These are phyloP conservation scores for Caenorhabditis parvicauda DNA, from an alignment of 2,888 invertebrate genomes.

Conservation along the genomic window DNA sequence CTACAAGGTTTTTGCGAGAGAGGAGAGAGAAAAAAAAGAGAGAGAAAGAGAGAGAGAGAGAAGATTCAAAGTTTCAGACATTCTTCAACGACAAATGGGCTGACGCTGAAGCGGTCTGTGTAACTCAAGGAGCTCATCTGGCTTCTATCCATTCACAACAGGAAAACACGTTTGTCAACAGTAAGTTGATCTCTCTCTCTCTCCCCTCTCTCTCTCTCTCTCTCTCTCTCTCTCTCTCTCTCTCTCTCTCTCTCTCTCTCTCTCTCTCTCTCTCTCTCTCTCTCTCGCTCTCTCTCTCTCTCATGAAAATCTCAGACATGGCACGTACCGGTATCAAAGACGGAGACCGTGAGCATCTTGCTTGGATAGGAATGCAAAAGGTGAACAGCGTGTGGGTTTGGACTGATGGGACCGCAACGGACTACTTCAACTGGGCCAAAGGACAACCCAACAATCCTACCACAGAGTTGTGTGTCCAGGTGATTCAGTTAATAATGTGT, in stretches of 20 bases:
- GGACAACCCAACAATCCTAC: slow-evolving; percentile 27
- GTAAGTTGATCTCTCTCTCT: slow-evolving; percentile 7
- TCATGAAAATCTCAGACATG: slow-evolving; percentile 27
- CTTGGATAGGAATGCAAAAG: slow-evolving; percentile 28
- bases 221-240: too few relatives aligned
- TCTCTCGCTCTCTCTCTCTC: too few relatives aligned
- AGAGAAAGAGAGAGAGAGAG: too few relatives aligned
- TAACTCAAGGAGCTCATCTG: slow-evolving; percentile 16
- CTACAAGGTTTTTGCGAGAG: slow-evolving; percentile 11
- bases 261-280: too few relatives aligned
- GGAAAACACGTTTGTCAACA: slow-evolving; percentile 30
- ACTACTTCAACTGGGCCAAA: slow-evolving; percentile 31
- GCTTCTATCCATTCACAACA: slow-evolving; percentile 16
- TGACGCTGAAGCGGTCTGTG: slow-evolving; percentile 25
- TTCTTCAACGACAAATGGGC: slow-evolving; percentile 19
- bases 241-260: too few relatives aligned
- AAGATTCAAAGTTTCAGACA: background rate
- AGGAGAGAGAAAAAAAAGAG: too few relatives aligned
- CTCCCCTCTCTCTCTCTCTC: too few relatives aligned
- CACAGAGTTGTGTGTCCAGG: slow-evolving; percentile 28
- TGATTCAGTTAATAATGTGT: too few relatives aligned
- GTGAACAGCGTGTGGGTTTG: slow-evolving; percentile 23
- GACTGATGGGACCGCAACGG: slow-evolving; percentile 23
- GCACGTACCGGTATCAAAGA: slow-evolving; percentile 24
- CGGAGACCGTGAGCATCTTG: slow-evolving; percentile 22